phyloP scores from a whole-genome alignment of 2,797 vertebrate species.

The Microctenopoma steveboyesi region DNA sequence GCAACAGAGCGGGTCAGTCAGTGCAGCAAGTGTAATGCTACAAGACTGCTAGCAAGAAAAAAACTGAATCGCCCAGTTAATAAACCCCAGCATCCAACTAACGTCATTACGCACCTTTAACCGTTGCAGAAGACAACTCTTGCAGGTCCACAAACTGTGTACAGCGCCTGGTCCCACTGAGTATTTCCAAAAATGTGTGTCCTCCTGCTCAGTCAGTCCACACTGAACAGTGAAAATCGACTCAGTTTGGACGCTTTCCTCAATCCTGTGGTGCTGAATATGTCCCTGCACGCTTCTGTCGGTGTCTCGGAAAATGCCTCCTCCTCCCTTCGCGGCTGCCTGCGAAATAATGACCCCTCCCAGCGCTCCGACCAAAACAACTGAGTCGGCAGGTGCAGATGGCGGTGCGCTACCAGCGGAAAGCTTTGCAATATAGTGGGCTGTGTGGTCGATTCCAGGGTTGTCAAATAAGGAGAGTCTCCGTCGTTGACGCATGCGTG shows the following conservation, averaged over 20 bases:
- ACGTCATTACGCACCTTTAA: constrained; percentile 66
- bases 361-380: constrained; percentile 67
- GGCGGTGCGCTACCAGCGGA: constrained; percentile 74
- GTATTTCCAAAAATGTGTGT: constrained; percentile 64
- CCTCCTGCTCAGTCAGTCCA: constrained; percentile 53
- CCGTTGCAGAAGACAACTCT: constrained; percentile 71
- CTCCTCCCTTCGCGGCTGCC: constrained; percentile 68
- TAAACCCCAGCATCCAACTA: constrained; percentile 39
- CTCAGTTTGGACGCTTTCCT: constrained; percentile 79
- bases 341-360: constrained; percentile 85
- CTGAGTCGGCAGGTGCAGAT: constrained; percentile 77
- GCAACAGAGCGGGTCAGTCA: constrained; percentile 52
- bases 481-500: constrained; percentile 75
- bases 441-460: constrained; percentile 55
- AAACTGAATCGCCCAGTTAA: constrained; percentile 29
- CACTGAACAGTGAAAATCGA: constrained; percentile 51
- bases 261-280: constrained; percentile 81
- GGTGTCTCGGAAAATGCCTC: constrained; percentile 78
- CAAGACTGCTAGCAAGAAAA: constrained; percentile 60
- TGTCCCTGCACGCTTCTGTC: constrained; percentile 78
- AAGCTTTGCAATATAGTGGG: constrained; percentile 80
- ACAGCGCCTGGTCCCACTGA: constrained; percentile 46
- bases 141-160: constrained; percentile 71
- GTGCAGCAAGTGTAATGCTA: constrained; percentile 68
- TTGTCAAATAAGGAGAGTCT: constrained; percentile 74